Evolutionary conservation across 2,797 vertebrate species (phyloP).

Genomic region (Gymnothorax reevesii): DNA sequence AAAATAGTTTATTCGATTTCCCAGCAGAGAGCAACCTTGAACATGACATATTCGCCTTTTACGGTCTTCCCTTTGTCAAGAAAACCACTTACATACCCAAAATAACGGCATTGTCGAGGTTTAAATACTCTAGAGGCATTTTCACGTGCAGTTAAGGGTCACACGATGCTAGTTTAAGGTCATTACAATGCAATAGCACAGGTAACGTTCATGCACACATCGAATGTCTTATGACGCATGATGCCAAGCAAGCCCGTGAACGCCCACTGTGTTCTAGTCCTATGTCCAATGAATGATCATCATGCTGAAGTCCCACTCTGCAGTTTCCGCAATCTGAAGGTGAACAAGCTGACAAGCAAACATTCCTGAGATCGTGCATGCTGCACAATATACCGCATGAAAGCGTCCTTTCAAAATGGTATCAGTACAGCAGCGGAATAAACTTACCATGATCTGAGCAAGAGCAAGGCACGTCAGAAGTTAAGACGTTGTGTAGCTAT

Average conservation of each 20-base stretch:
- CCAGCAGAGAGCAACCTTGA: background rate
- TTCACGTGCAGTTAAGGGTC: background rate
- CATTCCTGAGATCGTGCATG: conserved; percentile 37
- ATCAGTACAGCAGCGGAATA: conserved; percentile 45
- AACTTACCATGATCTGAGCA: conserved; percentile 70
- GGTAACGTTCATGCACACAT: background rate
- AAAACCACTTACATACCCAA: background rate
- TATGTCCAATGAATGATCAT: conserved; percentile 30
- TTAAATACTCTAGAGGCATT: background rate
- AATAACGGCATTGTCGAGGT: background rate
- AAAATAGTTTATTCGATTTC: background rate
- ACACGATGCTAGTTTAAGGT: background rate
- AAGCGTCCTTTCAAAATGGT: conserved; percentile 22
- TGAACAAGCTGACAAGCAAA: conserved; percentile 47
- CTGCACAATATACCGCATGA: conserved; percentile 48
- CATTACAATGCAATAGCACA: background rate
- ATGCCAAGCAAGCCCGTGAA: background rate
- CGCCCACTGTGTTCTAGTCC: background rate
- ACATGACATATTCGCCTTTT: background rate
- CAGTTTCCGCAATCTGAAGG: conserved; percentile 53
- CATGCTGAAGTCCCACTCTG: background rate
- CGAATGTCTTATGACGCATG: background rate
- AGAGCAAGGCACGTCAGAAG: conserved; percentile 47
- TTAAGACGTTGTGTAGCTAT: conserved; percentile 11
- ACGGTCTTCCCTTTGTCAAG: background rate